These are phyloP conservation scores for Strigops habroptila DNA, from an alignment of 2,113 vertebrate genomes.

Conservation along the genomic window DNA sequence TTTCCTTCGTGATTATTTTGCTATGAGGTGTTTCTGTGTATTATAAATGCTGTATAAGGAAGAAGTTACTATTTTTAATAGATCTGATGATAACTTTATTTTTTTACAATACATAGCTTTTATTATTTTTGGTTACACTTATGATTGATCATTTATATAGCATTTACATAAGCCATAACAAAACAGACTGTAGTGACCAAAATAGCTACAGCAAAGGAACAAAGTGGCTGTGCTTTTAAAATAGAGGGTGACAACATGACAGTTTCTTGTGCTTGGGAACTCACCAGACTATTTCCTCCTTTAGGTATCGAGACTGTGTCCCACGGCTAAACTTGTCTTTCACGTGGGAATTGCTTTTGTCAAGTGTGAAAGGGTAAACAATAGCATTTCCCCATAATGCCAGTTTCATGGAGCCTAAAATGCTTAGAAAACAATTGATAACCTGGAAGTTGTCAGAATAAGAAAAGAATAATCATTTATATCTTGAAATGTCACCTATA, in stretches of 20 bases:
- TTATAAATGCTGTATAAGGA: conserved; percentile 63
- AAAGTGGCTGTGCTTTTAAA: conserved; percentile 59
- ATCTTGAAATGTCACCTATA: conserved; percentile 80
- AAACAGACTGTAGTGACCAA: conserved; percentile 60
- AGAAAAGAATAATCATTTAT: conserved; percentile 94
- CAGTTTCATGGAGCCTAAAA: conserved; percentile 85
- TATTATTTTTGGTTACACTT: conserved; percentile 72
- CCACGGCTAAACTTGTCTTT: conserved; percentile 87
- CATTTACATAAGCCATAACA: conserved; percentile 50
- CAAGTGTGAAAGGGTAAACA: conserved; percentile 93
- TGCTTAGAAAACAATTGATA: conserved; percentile 91
- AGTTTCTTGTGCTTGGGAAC: conserved; percentile 84
- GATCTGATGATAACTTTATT: conserved; percentile 73
- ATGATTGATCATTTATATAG: conserved; percentile 68
- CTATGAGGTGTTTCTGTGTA: conserved; percentile 56
- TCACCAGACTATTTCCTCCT: conserved; percentile 82
- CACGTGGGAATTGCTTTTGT: conserved; percentile 97
- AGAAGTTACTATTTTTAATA: conserved; percentile 71
- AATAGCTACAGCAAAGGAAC: conserved; percentile 68
- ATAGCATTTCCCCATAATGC: conserved; percentile 95
- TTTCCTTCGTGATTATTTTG: conserved; percentile 32
- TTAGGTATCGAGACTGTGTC: conserved; percentile 72
- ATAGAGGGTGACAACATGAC: conserved; percentile 73
- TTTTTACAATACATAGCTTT: conserved; percentile 71
- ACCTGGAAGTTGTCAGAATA: conserved; percentile 94